A percentile compares a stretch with the other conserved stretches of the same genome.
phyloP scores from a whole-genome alignment of 1,140 invertebrate species.

The Nilaparvata lugens region DNA sequence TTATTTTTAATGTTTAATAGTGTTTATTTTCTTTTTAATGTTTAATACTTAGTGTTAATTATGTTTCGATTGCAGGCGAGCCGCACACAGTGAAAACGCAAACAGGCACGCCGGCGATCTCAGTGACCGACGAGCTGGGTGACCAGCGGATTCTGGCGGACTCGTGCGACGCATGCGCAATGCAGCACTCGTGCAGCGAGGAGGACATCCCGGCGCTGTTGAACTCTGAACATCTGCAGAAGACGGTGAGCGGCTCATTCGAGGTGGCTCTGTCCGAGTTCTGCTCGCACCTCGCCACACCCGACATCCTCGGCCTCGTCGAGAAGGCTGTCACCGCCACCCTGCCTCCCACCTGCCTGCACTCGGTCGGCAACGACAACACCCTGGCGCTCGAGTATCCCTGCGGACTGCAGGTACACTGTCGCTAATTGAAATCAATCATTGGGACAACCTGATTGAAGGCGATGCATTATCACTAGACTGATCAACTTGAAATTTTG shows the following conservation, averaged over 20 bases:
- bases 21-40: no score
- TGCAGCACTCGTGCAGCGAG: background rate
- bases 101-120: slow-evolving; percentile 14
- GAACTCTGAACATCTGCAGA: slow-evolving; percentile 9
- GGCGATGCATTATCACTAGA: no score
- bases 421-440: no score
- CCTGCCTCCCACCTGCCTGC: slow-evolving; percentile 58
- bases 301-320: slow-evolving; percentile 69
- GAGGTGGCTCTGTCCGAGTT: slow-evolving; percentile 69
- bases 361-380: slow-evolving; percentile 34
- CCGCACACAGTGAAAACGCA: background rate
- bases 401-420: slow-evolving; percentile 18
- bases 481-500: no score
- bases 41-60: no score
- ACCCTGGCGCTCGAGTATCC: slow-evolving; percentile 25
- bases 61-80: background rate
- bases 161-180: background rate
- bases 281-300: slow-evolving; percentile 54
- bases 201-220: slow-evolving; percentile 11
- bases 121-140: slow-evolving; percentile 19
- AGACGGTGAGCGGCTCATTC: slow-evolving; percentile 32
- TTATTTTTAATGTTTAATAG: no score
- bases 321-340: slow-evolving; percentile 71
- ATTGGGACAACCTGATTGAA: no score
- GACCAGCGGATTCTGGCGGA: slow-evolving; percentile 4